Evolutionary conservation across 2,888 invertebrate species (phyloP).

Genomic region (Leptinotarsa tumamoca): DNA sequence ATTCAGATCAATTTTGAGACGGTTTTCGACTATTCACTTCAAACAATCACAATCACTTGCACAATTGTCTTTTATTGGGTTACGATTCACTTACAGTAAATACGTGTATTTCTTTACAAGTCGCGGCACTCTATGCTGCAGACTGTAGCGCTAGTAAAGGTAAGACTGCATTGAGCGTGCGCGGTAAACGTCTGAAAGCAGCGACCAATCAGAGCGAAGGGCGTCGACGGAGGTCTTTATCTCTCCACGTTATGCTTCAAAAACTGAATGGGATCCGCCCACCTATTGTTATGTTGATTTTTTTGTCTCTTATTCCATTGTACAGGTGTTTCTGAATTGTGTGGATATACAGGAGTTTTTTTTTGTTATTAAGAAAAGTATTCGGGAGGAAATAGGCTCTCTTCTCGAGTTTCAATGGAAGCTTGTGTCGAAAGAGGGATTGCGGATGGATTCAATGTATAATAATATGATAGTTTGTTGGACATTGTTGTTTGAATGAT

Average conservation of each 20-base stretch:
- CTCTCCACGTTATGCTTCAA: conserved; percentile 64
- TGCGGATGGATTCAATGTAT: conserved; percentile 18
- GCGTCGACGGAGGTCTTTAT: conserved; percentile 62
- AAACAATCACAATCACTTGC: conserved; percentile 48
- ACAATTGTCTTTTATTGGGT: conserved; percentile 42
- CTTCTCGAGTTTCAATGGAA: conserved; percentile 46
- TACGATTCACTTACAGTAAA: conserved; percentile 41
- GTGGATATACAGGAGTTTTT: conserved; percentile 51
- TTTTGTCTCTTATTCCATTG: conserved; percentile 66
- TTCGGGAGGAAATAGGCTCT: conserved; percentile 47
- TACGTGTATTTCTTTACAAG: conserved; percentile 62
- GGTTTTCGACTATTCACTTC: conserved; percentile 61
- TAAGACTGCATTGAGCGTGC: conserved; percentile 57
- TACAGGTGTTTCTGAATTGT: conserved; percentile 67
- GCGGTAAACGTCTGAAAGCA: conserved; percentile 49
- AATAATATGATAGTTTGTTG: conserved; percentile 34
- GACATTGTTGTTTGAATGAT: background rate
- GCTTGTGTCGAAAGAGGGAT: conserved; percentile 46
- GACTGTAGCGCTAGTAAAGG: conserved; percentile 48
- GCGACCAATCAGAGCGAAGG: conserved; percentile 60
- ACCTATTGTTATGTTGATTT: conserved; percentile 66
- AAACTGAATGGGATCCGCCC: conserved; percentile 63
- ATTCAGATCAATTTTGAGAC: conserved; percentile 80
- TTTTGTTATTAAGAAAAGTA: conserved; percentile 51
- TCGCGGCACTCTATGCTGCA: conserved; percentile 62